Percentiles rank a stretch among this genome's conserved stretches.
phyloP scores from a whole-genome alignment of 2,888 invertebrate genomes.

The Ormyrus nitidulus region DNA sequence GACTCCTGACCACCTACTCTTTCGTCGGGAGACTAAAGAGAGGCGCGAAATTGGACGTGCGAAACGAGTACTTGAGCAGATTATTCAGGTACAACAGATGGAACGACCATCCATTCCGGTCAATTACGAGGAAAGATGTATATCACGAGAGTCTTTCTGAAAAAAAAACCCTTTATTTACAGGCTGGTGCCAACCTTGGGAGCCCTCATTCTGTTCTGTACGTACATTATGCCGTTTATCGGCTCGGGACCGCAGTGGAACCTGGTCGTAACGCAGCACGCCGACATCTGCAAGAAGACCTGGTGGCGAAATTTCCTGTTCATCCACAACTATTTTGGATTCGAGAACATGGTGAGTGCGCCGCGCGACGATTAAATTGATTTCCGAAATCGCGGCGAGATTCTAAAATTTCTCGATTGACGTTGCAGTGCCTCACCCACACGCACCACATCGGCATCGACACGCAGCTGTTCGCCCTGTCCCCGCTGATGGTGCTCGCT shows the following conservation, averaged over 20 bases:
- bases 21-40: constrained; percentile 79
- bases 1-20: constrained; percentile 81
- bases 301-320: constrained; percentile 85
- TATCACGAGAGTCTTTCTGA: constrained; percentile 8
- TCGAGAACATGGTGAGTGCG: constrained; percentile 81
- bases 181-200: constrained; percentile 81
- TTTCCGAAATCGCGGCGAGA: not conserved
- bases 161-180: constrained; percentile 37
- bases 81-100: constrained; percentile 75
- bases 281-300: constrained; percentile 81
- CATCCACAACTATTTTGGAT: constrained; percentile 85
- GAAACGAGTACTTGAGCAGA: constrained; percentile 80
- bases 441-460: constrained; percentile 85
- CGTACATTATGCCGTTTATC: constrained; percentile 80
- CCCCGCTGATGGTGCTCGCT: constrained; percentile 79
- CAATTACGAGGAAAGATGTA: not conserved
- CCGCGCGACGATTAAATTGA: not conserved
- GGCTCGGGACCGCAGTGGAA: constrained; percentile 84
- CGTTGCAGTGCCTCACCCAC: constrained; percentile 81
- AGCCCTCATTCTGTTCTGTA: constrained; percentile 82
- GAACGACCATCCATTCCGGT: not conserved
- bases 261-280: constrained; percentile 81
- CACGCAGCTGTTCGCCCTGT: constrained; percentile 81
- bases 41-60: constrained; percentile 77
- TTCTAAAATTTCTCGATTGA: not conserved